Conservation (phyloP, 1,140 invertebrate genomes). For the Eulimnadia texana region DNA sequence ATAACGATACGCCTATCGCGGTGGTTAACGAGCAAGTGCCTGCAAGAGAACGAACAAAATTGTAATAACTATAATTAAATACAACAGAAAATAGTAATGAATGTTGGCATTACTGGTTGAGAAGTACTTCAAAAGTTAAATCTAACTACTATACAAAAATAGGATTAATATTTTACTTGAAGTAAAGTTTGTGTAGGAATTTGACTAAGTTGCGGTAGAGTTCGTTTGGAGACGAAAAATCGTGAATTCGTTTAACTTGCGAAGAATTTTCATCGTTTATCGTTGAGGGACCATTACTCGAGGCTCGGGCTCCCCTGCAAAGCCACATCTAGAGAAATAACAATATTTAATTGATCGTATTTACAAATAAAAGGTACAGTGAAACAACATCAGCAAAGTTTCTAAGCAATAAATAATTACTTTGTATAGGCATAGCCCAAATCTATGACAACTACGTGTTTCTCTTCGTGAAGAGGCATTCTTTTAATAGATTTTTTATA, state of each 20-base stretch:
- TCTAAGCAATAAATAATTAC: slow-evolving; percentile 42
- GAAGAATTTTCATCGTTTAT: slow-evolving; percentile 47
- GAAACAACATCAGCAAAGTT: no score
- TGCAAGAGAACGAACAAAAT: slow-evolving; percentile 30
- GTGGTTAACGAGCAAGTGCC: slow-evolving; percentile 74
- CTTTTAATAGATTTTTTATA: neutral
- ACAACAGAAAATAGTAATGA: slow-evolving; percentile 10
- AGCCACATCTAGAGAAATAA: slow-evolving; percentile 64
- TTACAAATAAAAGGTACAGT: no score
- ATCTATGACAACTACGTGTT: slow-evolving; percentile 76
- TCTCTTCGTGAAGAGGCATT: slow-evolving; percentile 49
- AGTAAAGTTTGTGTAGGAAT: slow-evolving; percentile 76
- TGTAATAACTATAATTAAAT: slow-evolving; percentile 8
- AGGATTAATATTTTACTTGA: no score
- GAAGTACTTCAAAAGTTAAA: no score
- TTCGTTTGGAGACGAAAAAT: slow-evolving; percentile 54
- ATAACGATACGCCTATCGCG: slow-evolving; percentile 82
- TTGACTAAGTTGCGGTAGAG: slow-evolving; percentile 73
- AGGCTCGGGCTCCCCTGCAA: slow-evolving; percentile 72
- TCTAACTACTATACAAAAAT: no score
- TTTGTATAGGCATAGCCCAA: slow-evolving; percentile 86
- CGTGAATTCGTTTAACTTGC: slow-evolving; percentile 48
- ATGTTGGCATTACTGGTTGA: no score
- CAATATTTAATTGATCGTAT: no score
- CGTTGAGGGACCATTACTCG: slow-evolving; percentile 70